Percentiles rank a stretch among this genome's conserved stretches.
Evolutionary conservation across 2,888 invertebrate species (phyloP).

Genomic region (Lasioglossum lativentre): DNA sequence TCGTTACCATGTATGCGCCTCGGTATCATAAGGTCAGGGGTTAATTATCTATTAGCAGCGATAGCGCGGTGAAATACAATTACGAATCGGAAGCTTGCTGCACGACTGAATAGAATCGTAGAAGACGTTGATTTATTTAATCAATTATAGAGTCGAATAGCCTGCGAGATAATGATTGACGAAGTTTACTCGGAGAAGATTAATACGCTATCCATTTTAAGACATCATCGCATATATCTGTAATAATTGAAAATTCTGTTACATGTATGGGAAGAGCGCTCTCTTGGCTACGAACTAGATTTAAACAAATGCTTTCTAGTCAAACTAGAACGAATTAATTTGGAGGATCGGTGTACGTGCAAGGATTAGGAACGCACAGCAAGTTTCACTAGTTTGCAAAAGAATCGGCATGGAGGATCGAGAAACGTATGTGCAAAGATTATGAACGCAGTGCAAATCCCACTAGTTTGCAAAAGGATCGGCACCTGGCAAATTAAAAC

Average conservation of each 20-base stretch:
- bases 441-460: too few species aligned
- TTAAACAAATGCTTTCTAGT: not conserved
- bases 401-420: too few species aligned
- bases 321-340: too few species aligned
- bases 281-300: not conserved
- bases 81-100: not conserved
- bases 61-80: not conserved
- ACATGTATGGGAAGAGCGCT: too few species aligned
- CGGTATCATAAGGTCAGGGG: not conserved
- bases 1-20: not conserved
- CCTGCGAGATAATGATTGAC: not conserved
- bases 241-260: not conserved
- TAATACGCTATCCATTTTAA: not conserved
- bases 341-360: too few species aligned
- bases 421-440: too few species aligned
- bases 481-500: not conserved
- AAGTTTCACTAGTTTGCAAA: too few species aligned
- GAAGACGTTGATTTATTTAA: not conserved
- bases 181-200: not conserved
- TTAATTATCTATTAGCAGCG: slow-evolving; percentile 1
- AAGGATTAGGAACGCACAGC: too few species aligned
- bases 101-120: not conserved
- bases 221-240: not conserved
- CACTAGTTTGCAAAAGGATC: not conserved
- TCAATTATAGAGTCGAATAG: not conserved